Evolutionary conservation across 2,797 vertebrate genomes (phyloP).

Genomic region (Gambusia yucatana): DNA sequence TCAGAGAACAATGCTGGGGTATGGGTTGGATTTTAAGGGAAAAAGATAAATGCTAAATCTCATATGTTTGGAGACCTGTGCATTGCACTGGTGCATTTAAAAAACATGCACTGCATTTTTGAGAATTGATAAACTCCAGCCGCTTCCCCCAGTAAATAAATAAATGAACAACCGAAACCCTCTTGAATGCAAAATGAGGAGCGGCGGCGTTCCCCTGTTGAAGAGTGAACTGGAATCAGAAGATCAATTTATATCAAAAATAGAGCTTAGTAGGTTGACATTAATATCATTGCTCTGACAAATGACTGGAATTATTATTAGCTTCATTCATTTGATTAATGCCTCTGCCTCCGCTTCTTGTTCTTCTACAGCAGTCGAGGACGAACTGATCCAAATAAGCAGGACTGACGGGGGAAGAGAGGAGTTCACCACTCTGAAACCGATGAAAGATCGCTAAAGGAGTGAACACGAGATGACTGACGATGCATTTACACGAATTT

Average conservation of each 20-base stretch:
- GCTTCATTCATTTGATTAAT: constrained; percentile 1
- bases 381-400: not conserved
- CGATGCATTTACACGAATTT: not conserved
- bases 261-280: constrained; percentile 5
- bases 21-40: not conserved
- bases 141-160: not conserved
- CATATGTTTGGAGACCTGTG: not conserved
- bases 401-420: not conserved
- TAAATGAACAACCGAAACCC: not conserved
- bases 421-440: not conserved
- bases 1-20: not conserved
- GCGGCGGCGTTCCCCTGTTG: not conserved
- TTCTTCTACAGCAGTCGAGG: not conserved
- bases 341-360: not conserved
- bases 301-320: constrained; percentile 8
- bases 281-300: constrained; percentile 12
- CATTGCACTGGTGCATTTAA: not conserved
- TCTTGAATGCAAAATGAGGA: not conserved
- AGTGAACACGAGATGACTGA: not conserved
- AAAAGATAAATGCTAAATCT: not conserved
- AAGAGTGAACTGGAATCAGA: not conserved
- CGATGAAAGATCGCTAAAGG: constrained; percentile 1
- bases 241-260: constrained; percentile 9
- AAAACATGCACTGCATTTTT: not conserved
- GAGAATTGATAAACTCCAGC: not conserved